Base-by-base conservation (phyloP, 1,140 invertebrate species). In the Wiebesia pumilae region DNA sequence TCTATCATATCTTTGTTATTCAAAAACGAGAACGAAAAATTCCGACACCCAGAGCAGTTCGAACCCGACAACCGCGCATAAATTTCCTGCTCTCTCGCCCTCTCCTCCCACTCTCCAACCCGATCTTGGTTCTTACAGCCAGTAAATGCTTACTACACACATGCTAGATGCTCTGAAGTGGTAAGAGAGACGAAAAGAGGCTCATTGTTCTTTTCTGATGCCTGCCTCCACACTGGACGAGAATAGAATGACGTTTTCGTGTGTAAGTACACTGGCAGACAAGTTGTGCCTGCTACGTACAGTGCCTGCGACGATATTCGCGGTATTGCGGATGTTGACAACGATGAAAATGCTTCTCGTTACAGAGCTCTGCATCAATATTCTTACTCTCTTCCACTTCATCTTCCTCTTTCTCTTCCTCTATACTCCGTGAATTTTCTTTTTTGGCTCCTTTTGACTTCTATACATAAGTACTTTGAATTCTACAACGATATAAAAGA, bases 171-270 rank as follows among this genome's bases (percentile, higher is more conserved):
- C 75, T 81, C 87, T 73, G 83, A 82, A 54, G 77, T 85, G 84
- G 87, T 87, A 89, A 89, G 87, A 88, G 89, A 89, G 88, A 90
- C 89, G 90, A 89, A 89, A 89, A 85, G 89, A 89, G 89, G 90
- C 90, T 93, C 92, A 93, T 93, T 93, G 92, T 93, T 93, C 92
- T 92, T 93, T 92, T 93, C 92, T 92, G 85, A 88, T 91, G 88
- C 89, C 89, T 78, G 40, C 40, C 75, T 85, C 85, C 14, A 82
- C 88, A 83, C 80, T 81, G 82, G 88, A 90, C 91, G 89, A 89
- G 91, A 93, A 93, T 93, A 93, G 92, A 92, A 92, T 89, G 90
- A 89, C 90, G 91, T 92, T 90, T 89, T 88, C 88, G 81, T 86
- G 85, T 71, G 73, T 43, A 78, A 9, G n/a, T 35, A 10, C 47